phyloP scores from a whole-genome alignment of 2,888 invertebrate genomes.

The Drosophila colorata region DNA sequence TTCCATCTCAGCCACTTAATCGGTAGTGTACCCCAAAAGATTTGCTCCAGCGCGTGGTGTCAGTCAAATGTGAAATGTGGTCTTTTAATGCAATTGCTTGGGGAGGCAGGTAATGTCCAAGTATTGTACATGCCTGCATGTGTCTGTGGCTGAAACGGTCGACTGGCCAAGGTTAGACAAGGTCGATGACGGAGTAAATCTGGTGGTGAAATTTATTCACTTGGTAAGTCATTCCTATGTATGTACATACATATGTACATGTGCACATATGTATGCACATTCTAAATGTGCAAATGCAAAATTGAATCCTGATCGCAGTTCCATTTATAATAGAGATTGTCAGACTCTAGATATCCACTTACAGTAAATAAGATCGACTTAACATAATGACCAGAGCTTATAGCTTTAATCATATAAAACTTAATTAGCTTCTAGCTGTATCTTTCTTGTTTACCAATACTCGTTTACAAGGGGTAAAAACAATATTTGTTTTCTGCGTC shows the following conservation, averaged over 20 bases:
- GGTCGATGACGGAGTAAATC: conserved; percentile 24
- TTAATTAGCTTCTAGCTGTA: too few relatives aligned
- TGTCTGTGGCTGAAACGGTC: conserved; percentile 30
- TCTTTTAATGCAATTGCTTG: conserved; percentile 51
- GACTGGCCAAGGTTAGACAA: conserved; percentile 45
- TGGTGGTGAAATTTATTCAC: conserved; percentile 27
- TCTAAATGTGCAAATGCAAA: neutral
- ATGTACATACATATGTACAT: too few relatives aligned
- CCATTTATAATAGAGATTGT: too few relatives aligned
- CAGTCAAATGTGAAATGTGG: conserved; percentile 66
- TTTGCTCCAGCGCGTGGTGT: conserved; percentile 39
- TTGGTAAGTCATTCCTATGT: neutral
- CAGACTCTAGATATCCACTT: too few relatives aligned
- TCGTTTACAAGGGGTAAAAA: too few relatives aligned
- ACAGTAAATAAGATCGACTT: too few relatives aligned
- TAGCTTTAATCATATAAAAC: too few relatives aligned
- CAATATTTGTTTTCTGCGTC: too few relatives aligned
- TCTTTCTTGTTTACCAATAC: too few relatives aligned
- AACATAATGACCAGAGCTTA: too few relatives aligned
- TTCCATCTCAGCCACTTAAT: conserved; percentile 55
- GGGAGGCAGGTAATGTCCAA: conserved; percentile 16
- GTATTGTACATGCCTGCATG: conserved; percentile 2
- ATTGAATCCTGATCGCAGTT: neutral
- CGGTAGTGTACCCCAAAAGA: conserved; percentile 59
- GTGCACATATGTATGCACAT: too few relatives aligned